Base-by-base conservation (phyloP, 2,888 invertebrate species). In the Amphipyra berbera region DNA sequence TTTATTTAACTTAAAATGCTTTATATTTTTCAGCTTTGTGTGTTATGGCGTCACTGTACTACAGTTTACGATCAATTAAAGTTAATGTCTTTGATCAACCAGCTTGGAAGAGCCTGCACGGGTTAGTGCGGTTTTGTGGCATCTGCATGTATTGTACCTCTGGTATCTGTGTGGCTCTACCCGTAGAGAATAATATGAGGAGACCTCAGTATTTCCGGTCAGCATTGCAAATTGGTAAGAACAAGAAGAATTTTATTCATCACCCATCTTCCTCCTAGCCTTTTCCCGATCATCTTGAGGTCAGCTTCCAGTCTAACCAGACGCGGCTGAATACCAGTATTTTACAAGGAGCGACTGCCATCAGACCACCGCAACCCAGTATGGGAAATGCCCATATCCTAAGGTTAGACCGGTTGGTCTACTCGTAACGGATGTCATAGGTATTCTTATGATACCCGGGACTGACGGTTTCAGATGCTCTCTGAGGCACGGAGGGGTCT, bases 11-110 rank as follows among this genome's bases (percentile, higher is more conserved):
- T 6, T 7, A 30, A 6, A 2, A 30, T 37, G 37, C 3, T 37
- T 37, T 44, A 44, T 27, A 12, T 46, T 35, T 78, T 71, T n/a
- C 68, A 78, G 77, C 42, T 3, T 6, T 79, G 30, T 78, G 79
- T 52, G 73, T 78, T 4, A 13, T 76, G 12, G 48, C 73, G 4
- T 73, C 77, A 13, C 12, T 78, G 2, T 76, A 78, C 41, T 79
- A 71, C 38, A 64, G 79, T 41, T 2, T 71, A 6, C 9, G 66
- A 13, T 45, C 57, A 27, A 37, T 42, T 2, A 21, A 52, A 2
- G 15, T 8, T 14, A 6, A 37, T 10, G 35, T 78, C 6, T 0
- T 6, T 0, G 14, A 56, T 2, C 59, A 64, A 2, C 55, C 70
- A 0, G 60, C 41, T 0, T 74, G 70, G 70, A 69, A 64, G 6